phyloP scores from a whole-genome alignment of 2,797 vertebrate genomes.

The Sciaenops ocellatus region DNA sequence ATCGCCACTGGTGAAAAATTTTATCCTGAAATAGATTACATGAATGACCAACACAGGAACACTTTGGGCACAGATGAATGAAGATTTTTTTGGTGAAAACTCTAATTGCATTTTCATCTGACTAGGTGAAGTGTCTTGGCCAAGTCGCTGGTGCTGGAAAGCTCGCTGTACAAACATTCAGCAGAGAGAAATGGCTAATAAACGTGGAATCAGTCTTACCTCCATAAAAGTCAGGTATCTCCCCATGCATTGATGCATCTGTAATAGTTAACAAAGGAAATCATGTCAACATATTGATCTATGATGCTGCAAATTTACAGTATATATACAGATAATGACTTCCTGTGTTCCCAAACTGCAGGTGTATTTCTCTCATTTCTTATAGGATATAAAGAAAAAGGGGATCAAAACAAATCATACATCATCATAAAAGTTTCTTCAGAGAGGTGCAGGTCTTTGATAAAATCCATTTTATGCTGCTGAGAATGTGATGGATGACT shows the following conservation, averaged over 20 bases:
- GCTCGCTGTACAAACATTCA: neutral
- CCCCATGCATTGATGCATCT: conserved; percentile 66
- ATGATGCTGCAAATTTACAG: neutral
- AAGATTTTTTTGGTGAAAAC: neutral
- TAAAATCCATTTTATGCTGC: conserved; percentile 3
- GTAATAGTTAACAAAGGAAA: conserved; percentile 51
- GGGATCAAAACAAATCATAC: conserved; percentile 17
- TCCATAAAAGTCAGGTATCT: conserved; percentile 67
- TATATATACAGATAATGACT: neutral
- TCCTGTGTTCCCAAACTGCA: neutral
- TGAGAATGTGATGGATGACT: conserved; percentile 34
- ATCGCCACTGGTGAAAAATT: neutral
- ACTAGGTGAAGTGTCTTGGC: neutral
- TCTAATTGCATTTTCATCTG: neutral
- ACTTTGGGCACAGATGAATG: neutral
- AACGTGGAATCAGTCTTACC: conserved; percentile 63
- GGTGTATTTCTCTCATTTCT: neutral
- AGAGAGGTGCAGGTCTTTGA: conserved; percentile 13
- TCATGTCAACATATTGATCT: conserved; percentile 31
- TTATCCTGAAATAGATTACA: conserved; percentile 1
- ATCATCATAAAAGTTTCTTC: conserved; percentile 1
- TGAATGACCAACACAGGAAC: neutral
- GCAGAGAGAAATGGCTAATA: neutral
- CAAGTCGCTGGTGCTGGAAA: neutral
- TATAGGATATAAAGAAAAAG: neutral